Conservation (phyloP, 2,888 invertebrate species). For the Lasius platythorax region DNA sequence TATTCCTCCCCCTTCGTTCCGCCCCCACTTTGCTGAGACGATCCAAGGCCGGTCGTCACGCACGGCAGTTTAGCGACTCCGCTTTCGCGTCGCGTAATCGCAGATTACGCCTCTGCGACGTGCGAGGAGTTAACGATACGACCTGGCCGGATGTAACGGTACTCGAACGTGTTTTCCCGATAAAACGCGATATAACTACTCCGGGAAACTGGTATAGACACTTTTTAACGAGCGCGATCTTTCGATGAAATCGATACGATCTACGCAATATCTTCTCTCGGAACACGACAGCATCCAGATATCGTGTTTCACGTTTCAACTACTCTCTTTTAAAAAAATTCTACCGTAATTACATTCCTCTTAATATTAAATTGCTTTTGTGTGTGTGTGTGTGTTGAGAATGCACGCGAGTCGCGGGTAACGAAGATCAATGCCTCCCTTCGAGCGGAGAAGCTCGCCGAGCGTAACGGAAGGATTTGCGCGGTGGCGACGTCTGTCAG, state of each 20-base stretch:
- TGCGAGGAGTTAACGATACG: conserved; percentile 27
- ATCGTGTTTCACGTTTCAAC: conserved; percentile 17
- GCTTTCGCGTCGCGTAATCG: conserved; percentile 9
- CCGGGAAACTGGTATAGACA: conserved; percentile 34
- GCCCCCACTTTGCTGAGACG: background rate
- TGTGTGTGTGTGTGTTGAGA: background rate
- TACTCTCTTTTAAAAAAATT: background rate
- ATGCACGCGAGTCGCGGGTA: background rate
- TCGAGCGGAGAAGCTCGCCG: conserved; percentile 22
- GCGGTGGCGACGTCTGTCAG: conserved; percentile 36
- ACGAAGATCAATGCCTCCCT: background rate
- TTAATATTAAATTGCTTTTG: background rate
- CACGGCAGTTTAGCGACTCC: conserved; percentile 35
- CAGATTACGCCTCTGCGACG: conserved; percentile 17
- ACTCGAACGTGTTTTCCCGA: conserved; percentile 38
- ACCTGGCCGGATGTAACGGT: conserved; percentile 50
- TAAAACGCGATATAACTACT: background rate
- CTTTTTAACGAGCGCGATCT: background rate
- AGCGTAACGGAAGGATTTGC: conserved; percentile 6
- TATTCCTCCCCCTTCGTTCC: background rate
- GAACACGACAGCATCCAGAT: conserved; percentile 26
- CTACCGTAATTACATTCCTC: conserved; percentile 35
- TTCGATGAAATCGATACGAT: conserved; percentile 43
- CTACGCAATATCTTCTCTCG: conserved; percentile 13
- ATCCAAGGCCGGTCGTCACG: conserved; percentile 37